Evolutionary conservation across 2,888 invertebrate species (phyloP).

Genomic region (Limnephilus marmoratus): DNA sequence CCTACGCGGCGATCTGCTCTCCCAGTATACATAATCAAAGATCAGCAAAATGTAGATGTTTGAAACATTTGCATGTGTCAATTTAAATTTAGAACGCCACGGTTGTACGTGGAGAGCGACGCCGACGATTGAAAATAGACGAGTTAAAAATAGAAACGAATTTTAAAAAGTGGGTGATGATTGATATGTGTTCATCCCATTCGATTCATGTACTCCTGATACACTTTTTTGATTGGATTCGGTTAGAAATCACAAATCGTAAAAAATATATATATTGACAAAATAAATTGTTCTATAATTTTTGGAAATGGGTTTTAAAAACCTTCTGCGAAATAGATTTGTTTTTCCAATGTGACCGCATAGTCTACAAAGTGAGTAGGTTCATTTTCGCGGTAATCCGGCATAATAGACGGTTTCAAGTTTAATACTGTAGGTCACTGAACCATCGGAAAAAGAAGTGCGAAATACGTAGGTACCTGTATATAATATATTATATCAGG

Average conservation of each 20-base stretch:
- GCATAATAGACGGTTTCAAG: conserved; percentile 41
- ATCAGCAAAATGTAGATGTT: background rate
- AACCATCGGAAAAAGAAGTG: conserved; percentile 49
- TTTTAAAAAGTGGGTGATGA: conserved; percentile 56
- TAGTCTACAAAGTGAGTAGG: background rate
- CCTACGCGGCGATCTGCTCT: conserved; percentile 38
- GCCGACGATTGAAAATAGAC: conserved; percentile 47
- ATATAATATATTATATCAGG: background rate
- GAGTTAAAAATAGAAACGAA: conserved; percentile 53
- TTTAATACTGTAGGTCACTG: conserved; percentile 40
- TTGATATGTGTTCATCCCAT: conserved; percentile 28
- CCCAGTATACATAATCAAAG: conserved; percentile 34
- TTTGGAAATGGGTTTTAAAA: background rate
- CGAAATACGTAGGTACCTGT: conserved; percentile 19
- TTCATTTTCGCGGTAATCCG: background rate
- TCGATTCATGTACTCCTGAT: conserved; percentile 18
- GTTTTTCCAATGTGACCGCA: conserved; percentile 4
- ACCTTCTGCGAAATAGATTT: background rate
- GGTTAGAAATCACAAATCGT: background rate
- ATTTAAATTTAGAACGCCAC: conserved; percentile 55
- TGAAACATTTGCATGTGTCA: background rate
- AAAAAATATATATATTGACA: too few species aligned
- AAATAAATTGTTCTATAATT: background rate
- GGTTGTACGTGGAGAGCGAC: conserved; percentile 29
- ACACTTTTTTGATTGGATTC: background rate